Evolutionary conservation across 2,797 vertebrate species (phyloP).

Genomic region (Podargus strigoides): DNA sequence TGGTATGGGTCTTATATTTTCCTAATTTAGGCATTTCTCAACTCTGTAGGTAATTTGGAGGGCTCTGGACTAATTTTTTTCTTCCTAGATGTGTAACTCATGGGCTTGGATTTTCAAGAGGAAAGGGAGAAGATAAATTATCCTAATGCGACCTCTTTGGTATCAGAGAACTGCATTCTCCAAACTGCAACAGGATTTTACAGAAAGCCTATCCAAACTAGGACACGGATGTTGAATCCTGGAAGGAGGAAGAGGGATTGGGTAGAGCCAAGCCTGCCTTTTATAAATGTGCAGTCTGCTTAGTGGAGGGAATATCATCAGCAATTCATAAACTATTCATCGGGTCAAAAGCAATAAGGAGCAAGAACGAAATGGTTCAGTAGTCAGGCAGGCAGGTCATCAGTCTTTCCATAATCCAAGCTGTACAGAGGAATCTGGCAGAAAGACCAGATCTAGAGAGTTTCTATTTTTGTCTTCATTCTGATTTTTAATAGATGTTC

Average conservation of each 20-base stretch:
- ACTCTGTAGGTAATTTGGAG: background rate
- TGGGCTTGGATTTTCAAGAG: background rate
- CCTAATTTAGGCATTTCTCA: slow-evolving; percentile 18
- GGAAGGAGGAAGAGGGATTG: background rate
- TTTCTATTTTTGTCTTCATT: background rate
- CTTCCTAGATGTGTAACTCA: background rate
- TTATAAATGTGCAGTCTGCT: background rate
- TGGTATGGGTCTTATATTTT: background rate
- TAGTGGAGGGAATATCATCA: background rate
- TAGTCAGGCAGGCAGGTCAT: background rate
- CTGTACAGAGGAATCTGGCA: background rate
- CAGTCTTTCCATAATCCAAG: background rate
- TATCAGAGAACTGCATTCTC: background rate
- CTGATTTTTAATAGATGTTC: background rate
- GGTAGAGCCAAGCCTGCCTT: background rate
- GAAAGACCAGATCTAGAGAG: background rate
- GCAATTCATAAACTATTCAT: background rate
- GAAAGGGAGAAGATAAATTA: background rate
- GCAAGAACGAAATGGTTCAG: background rate
- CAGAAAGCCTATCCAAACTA: background rate
- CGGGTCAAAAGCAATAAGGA: slow-evolving; percentile 8
- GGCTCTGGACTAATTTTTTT: background rate
- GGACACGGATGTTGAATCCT: background rate
- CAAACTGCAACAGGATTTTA: background rate
- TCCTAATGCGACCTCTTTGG: background rate